phyloP scores from a whole-genome alignment of 2,888 invertebrate genomes.

The Oscheius sp. region DNA sequence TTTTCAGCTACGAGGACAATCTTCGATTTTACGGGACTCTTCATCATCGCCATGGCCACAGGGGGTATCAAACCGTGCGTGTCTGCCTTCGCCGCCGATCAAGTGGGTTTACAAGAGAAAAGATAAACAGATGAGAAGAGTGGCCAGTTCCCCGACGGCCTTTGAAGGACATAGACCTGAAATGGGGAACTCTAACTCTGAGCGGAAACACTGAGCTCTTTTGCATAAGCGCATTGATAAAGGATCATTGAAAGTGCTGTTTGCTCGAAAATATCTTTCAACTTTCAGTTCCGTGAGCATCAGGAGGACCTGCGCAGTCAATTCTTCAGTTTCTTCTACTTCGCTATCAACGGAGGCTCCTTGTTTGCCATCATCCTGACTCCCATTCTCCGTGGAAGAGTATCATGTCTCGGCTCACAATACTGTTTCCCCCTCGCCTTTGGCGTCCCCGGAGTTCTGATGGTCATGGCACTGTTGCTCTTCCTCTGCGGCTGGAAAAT shows the following conservation, averaged over 20 bases:
- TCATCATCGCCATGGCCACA: constrained; percentile 87
- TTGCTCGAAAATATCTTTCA: too few relatives aligned
- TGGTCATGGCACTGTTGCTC: constrained; percentile 68
- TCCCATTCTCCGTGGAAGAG: constrained; percentile 68
- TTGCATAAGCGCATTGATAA: too few relatives aligned
- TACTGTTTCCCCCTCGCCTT: constrained; percentile 73
- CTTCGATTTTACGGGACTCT: constrained; percentile 79
- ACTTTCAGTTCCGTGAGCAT: constrained; percentile 63
- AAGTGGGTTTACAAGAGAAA: constrained; percentile 47
- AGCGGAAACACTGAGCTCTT: too few relatives aligned
- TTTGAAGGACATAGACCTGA: not conserved
- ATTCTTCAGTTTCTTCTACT: constrained; percentile 95
- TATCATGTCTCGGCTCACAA: constrained; percentile 69
- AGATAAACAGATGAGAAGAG: constrained; percentile 5
- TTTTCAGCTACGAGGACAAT: constrained; percentile 39
- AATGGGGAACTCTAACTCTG: too few relatives aligned
- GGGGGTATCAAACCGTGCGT: constrained; percentile 97
- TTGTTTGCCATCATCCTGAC: constrained; percentile 71
- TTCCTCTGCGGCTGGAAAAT: constrained; percentile 67
- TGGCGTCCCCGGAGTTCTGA: constrained; percentile 71
- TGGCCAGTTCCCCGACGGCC: not conserved
- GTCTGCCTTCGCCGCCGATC: constrained; percentile 93
- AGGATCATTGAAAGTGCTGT: too few relatives aligned
- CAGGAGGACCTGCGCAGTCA: constrained; percentile 84
- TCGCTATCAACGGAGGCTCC: constrained; percentile 87